Conservation (phyloP, 1,140 invertebrate species). For the Drosophila kikkawai region DNA sequence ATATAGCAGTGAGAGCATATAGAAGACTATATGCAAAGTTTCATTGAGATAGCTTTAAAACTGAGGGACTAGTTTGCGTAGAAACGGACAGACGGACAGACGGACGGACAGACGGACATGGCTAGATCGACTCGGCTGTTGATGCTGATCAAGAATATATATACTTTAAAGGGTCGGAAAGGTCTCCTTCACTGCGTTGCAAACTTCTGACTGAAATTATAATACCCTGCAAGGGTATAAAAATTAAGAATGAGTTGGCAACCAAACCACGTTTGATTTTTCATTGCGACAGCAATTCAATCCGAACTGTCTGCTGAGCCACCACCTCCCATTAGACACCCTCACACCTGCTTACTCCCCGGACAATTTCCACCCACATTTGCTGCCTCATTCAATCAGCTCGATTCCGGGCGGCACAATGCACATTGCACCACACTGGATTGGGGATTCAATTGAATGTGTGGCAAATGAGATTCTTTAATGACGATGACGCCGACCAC, state of each 20-base stretch:
- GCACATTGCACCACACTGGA: conserved; percentile 43
- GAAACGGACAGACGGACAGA: too few species aligned
- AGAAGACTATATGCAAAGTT: too few species aligned
- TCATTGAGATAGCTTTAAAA: too few species aligned
- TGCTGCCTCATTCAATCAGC: conserved; percentile 41
- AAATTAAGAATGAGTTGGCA: background rate
- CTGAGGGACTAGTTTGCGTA: too few species aligned
- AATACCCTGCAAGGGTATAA: too few species aligned
- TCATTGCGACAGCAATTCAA: background rate
- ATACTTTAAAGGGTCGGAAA: too few species aligned
- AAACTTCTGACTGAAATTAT: too few species aligned
- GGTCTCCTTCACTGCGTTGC: too few species aligned
- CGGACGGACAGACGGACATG: too few species aligned
- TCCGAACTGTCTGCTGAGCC: background rate
- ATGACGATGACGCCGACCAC: conserved; percentile 34
- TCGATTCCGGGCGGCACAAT: conserved; percentile 11
- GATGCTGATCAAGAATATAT: too few species aligned
- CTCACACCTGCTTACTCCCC: conserved; percentile 32
- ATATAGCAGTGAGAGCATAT: too few species aligned
- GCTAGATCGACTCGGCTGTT: too few species aligned
- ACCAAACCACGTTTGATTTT: background rate
- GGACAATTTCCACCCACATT: conserved; percentile 11
- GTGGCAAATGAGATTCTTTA: conserved; percentile 29
- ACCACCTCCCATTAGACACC: background rate
- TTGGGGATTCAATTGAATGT: conserved; percentile 44